These are phyloP conservation scores for Agonopterix subpropinquella DNA, from an alignment of 2,888 invertebrate genomes.

Conservation along the genomic window DNA sequence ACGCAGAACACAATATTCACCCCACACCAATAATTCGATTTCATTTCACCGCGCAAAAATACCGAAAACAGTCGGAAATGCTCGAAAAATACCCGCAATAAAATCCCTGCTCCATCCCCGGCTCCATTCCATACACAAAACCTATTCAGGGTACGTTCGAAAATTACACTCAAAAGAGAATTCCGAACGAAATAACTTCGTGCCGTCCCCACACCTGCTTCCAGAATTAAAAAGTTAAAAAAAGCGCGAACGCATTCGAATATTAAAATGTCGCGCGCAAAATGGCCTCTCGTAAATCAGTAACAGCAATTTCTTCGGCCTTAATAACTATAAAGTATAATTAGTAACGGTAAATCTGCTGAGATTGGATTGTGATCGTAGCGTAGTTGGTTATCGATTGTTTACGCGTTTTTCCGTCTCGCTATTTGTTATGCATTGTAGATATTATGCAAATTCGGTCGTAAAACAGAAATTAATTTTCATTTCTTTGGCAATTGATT, in stretches of 20 bases:
- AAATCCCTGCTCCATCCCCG: conserved; percentile 36
- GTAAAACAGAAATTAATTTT: conserved; percentile 27
- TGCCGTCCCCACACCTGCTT: conserved; percentile 49
- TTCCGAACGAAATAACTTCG: conserved; percentile 44
- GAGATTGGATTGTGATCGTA: conserved; percentile 28
- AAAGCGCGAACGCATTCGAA: conserved; percentile 53
- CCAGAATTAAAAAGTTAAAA: conserved; percentile 51
- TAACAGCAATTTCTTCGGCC: conserved; percentile 59
- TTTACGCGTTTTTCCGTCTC: conserved; percentile 44
- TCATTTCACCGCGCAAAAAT: conserved; percentile 10
- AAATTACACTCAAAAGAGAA: conserved; percentile 46
- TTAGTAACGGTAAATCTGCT: conserved; percentile 62
- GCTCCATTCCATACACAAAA: conserved; percentile 42
- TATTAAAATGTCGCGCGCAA: conserved; percentile 63
- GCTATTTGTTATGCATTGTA: conserved; percentile 19
- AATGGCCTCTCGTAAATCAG: conserved; percentile 66
- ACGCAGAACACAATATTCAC: background rate
- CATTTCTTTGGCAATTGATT: conserved; percentile 41
- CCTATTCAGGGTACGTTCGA: conserved; percentile 41
- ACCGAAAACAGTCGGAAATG: conserved; percentile 3
- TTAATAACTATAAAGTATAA: conserved; percentile 68
- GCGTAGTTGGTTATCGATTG: conserved; percentile 42
- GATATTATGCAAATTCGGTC: conserved; percentile 24
- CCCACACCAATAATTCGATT: conserved; percentile 12
- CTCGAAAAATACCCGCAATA: conserved; percentile 17